phyloP scores from a whole-genome alignment of 2,113 vertebrate species.

The Hippocampus comes region DNA sequence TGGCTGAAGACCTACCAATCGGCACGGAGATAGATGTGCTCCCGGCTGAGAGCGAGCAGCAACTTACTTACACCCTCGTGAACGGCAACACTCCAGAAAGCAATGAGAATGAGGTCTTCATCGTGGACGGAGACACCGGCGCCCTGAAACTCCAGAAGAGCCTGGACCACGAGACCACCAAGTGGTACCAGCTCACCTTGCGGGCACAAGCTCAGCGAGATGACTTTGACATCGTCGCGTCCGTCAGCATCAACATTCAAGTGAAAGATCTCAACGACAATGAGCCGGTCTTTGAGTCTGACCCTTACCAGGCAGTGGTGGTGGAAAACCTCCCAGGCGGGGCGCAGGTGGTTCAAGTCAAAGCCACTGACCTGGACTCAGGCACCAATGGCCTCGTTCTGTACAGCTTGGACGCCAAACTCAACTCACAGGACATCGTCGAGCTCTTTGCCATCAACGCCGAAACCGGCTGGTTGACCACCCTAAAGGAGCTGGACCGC shows the following conservation, averaged over 20 bases:
- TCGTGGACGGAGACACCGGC: conserved; percentile 84
- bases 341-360: conserved; percentile 85
- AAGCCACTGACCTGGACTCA: conserved; percentile 86
- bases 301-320: conserved; percentile 84
- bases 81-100: conserved; percentile 89
- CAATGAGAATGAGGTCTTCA: conserved; percentile 88
- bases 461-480: conserved; percentile 93
- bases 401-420: conserved; percentile 83
- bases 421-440: conserved; percentile 70
- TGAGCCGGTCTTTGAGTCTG: conserved; percentile 84
- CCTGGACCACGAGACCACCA: conserved; percentile 89
- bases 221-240: conserved; percentile 75
- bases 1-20: conserved; percentile 85
- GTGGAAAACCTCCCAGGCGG: conserved; percentile 89
- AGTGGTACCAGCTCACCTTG: conserved; percentile 94
- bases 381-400: conserved; percentile 85
- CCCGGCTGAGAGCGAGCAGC: conserved; percentile 77
- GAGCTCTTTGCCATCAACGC: conserved; percentile 85
- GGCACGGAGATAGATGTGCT: conserved; percentile 89
- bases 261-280: conserved; percentile 95
- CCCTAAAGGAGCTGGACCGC: conserved; percentile 89
- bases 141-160: conserved; percentile 86
- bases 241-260: conserved; percentile 85
- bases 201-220: conserved; percentile 73
- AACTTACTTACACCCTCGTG: conserved; percentile 79